A percentile compares a stretch with the other conserved stretches of the same genome.
Conservation (phyloP, 2,113 vertebrate genomes). For the Daubentonia madagascariensis region DNA sequence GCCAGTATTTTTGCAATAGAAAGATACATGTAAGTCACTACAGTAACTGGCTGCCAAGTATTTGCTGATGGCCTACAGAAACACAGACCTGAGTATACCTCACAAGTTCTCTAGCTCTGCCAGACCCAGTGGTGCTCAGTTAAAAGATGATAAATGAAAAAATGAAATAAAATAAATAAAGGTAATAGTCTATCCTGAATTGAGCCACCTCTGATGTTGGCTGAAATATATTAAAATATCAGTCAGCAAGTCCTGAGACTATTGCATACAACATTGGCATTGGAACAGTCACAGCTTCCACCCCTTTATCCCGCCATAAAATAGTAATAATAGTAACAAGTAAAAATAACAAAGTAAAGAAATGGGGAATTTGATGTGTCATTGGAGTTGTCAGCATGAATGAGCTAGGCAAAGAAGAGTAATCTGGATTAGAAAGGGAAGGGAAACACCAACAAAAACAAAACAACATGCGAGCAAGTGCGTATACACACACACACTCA, state of each 20-base stretch:
- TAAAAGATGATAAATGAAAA: not conserved
- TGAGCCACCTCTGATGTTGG: not conserved
- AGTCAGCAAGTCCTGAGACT: not conserved
- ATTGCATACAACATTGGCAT: not conserved
- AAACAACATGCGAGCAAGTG: fast-evolving
- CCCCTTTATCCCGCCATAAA: not conserved
- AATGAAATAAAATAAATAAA: not conserved
- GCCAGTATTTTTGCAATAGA: not conserved
- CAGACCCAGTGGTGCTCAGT: fast-evolving
- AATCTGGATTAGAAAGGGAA: not conserved
- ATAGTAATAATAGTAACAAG: not conserved
- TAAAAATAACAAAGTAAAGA: not conserved
- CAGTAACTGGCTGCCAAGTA: too few species aligned
- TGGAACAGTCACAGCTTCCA: not conserved
- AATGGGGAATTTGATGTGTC: not conserved
- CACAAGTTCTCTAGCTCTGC: not conserved
- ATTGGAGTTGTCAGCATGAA: not conserved
- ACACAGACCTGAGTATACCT: not conserved
- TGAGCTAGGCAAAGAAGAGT: not conserved
- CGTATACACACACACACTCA: too few species aligned
- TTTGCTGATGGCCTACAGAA: not conserved
- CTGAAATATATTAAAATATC: not conserved
- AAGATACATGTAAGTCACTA: not conserved
- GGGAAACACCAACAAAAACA: not conserved
- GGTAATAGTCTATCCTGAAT: not conserved